Evolutionary conservation across 2,113 vertebrate species (phyloP), one percentile per base, ranked within the genome.

Genomic region (Camarhynchus parvulus): DNA sequence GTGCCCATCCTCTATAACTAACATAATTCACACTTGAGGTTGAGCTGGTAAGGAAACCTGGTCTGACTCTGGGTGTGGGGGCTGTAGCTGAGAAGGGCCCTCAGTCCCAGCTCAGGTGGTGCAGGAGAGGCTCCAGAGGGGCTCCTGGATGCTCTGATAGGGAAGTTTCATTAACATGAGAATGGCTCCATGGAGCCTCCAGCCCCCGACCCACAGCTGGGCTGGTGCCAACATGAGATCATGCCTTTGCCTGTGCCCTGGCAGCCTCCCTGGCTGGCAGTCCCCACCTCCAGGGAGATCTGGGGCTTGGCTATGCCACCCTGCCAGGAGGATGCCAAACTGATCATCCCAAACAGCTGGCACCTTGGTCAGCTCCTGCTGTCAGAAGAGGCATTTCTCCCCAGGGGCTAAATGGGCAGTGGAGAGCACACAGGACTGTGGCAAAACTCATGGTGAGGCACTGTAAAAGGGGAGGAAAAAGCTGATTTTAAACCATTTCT

Each of bases 21-120:
- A 35, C 24, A 27, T 2, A 27, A 80, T 30, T 79, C 30, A 79
- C 15, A 49, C 23, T 47, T 33, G 46, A 33, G 47, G 27, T 10
- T 0, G 1, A 39, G n/a, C 28, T 24, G 39, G 12, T 55, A 3
- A 46, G 49, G 41, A 70, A 63, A 17, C 20, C n/a, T n/a, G 47
- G 5, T 47, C n/a, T 70, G 72, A 27, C 25, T 59, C 35, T 59
- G 47, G 17, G 19, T 23, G 12, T 15, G n/a, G 27, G 11, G 10
- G 6, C 1, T 53, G 23, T 3, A 39, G 41, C 56, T 63, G 28
- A n/a, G 13, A 39, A 63, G 19, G 20, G 15, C 15, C 33, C 39
- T 53, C 20, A 39, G 27, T 13, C 33, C 63, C 53, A 69, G 39
- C 33, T 46, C 46, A 62, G 39, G 28, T 13, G 33, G 8, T 53